Conservation (phyloP, 2,888 invertebrate species). For the Furcula furcula region DNA sequence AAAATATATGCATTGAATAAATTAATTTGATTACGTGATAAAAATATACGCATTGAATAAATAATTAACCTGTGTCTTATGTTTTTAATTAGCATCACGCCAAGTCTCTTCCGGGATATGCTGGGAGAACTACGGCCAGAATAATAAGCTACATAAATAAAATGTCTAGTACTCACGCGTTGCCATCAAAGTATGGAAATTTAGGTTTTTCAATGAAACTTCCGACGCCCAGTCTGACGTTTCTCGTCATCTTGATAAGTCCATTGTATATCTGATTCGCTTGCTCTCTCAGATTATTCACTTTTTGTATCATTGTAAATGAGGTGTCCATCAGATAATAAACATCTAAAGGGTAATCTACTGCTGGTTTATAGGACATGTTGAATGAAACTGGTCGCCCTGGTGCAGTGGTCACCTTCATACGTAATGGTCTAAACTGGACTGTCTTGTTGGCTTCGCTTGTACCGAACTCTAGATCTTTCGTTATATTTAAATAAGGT, state of each 20-base stretch:
- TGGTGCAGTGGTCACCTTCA: conserved; percentile 72
- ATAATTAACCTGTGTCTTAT: too few species aligned
- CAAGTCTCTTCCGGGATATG: too few species aligned
- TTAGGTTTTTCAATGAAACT: conserved; percentile 86
- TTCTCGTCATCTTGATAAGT: conserved; percentile 81
- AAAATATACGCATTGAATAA: too few species aligned
- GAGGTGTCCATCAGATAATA: conserved; percentile 92
- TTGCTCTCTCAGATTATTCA: conserved; percentile 69
- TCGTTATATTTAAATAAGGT: neutral
- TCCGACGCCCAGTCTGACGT: conserved; percentile 85
- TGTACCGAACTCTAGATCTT: conserved; percentile 21
- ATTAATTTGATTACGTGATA: too few species aligned
- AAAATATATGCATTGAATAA: too few species aligned
- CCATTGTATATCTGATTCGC: conserved; percentile 68
- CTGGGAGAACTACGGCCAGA: too few species aligned
- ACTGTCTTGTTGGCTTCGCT: conserved; percentile 15
- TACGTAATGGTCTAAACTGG: conserved; percentile 81
- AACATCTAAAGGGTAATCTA: conserved; percentile 91
- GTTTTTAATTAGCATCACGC: too few species aligned
- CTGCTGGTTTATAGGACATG: conserved; percentile 83
- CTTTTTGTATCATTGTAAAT: conserved; percentile 85
- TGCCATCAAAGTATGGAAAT: conserved; percentile 79
- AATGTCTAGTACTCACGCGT: conserved; percentile 35
- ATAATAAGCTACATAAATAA: too few species aligned
- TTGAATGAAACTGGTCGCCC: conserved; percentile 57